phyloP scores from a whole-genome alignment of 2,888 invertebrate species.

The Iphiclides podalirius region DNA sequence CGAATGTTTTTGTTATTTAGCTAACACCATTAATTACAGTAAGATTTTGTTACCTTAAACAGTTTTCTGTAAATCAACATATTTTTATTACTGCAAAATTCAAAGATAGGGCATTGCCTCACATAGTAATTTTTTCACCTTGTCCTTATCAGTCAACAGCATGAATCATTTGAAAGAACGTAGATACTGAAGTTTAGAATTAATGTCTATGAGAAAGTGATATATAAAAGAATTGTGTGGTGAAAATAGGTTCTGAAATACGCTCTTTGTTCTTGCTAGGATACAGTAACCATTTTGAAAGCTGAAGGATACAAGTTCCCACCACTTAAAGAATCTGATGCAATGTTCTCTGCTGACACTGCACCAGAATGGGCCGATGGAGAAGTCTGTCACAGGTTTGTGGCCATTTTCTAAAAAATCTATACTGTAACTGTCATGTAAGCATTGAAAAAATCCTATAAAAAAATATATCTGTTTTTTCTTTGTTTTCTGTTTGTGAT shows the following conservation, averaged over 20 bases:
- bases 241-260: neutral
- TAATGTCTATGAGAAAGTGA: neutral
- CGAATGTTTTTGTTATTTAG: no score
- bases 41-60: no score
- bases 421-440: no score
- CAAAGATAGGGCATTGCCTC: no score
- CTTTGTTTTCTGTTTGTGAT: no score
- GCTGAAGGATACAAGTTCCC: conserved; percentile 96
- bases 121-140: conserved; percentile 14
- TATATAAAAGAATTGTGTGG: neutral
- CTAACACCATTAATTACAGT: no score
- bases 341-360: conserved; percentile 98
- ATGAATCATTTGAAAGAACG: conserved; percentile 24
- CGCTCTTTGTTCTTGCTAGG: conserved; percentile 63
- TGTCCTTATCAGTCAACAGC: conserved; percentile 24
- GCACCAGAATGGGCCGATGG: conserved; percentile 99
- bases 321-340: conserved; percentile 95
- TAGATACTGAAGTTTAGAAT: conserved; percentile 2
- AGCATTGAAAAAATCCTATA: no score
- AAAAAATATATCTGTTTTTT: no score
- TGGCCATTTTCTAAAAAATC: conserved; percentile 9
- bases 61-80: no score
- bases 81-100: no score
- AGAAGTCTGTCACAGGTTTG: conserved; percentile 90
- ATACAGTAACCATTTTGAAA: conserved; percentile 96